These are phyloP conservation scores for Bombus vancouverensis DNA, from an alignment of 1,140 invertebrate genomes.

Conservation along the genomic window DNA sequence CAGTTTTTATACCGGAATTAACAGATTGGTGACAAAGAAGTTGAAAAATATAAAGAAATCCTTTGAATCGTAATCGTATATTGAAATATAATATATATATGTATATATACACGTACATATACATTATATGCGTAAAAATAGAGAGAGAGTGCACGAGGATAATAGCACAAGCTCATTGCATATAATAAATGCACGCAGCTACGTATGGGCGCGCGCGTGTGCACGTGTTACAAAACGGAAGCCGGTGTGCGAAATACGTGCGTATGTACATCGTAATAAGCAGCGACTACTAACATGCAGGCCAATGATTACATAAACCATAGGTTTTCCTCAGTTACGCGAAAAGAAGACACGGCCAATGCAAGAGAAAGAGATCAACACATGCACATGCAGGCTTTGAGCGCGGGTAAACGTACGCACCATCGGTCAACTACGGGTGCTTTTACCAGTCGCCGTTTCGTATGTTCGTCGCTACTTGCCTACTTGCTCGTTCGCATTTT, in stretches of 20 bases:
- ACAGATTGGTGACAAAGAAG: not conserved
- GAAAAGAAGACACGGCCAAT: conserved; percentile 32
- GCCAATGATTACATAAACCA: not conserved
- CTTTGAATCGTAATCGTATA: conserved; percentile 21
- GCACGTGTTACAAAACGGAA: conserved; percentile 3
- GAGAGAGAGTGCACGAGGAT: conserved; percentile 49
- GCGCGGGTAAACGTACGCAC: conserved; percentile 67
- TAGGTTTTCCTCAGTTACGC: conserved; percentile 14
- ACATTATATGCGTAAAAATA: not conserved
- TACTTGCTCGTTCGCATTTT: conserved; percentile 21
- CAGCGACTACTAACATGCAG: conserved; percentile 1
- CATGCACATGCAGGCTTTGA: conserved; percentile 73
- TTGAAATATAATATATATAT: conserved; percentile 1
- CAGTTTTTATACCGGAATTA: not conserved
- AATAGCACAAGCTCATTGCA: conserved; percentile 57
- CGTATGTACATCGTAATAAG: not conserved
- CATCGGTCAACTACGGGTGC: conserved; percentile 62
- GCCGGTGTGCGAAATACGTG: not conserved
- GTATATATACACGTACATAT: conserved; percentile 1
- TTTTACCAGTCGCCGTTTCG: conserved; percentile 54
- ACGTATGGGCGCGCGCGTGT: conserved; percentile 53
- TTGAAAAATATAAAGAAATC: not conserved
- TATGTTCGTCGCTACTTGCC: conserved; percentile 28
- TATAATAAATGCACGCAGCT: conserved; percentile 23
- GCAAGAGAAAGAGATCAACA: conserved; percentile 53